phyloP scores from a whole-genome alignment of 2,888 invertebrate genomes.

The Chrysotoxum bicinctum region DNA sequence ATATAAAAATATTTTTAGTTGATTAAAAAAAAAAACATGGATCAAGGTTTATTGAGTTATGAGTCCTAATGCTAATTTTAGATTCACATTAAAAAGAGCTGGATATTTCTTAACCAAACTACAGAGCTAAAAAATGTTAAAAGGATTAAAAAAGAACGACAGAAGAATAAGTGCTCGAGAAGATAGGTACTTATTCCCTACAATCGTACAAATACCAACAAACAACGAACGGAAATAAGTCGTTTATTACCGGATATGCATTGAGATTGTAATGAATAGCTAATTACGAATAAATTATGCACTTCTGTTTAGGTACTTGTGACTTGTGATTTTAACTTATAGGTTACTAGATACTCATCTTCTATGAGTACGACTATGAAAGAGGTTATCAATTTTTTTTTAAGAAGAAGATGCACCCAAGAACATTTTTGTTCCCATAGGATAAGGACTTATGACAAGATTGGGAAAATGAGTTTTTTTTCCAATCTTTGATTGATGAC shows the following conservation, averaged over 20 bases:
- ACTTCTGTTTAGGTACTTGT: background rate
- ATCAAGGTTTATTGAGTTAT: too few relatives aligned
- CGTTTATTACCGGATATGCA: background rate
- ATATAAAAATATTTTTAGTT: too few relatives aligned
- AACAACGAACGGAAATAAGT: background rate
- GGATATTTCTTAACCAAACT: too few relatives aligned
- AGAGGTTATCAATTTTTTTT: too few relatives aligned
- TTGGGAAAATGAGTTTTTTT: background rate
- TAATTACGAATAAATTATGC: conserved; percentile 1
- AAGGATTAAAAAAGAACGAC: background rate
- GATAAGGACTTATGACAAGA: background rate
- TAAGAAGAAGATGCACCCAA: too few relatives aligned
- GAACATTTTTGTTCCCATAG: background rate
- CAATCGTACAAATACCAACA: background rate
- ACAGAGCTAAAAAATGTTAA: too few relatives aligned
- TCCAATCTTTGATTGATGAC: background rate
- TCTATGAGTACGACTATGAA: too few relatives aligned
- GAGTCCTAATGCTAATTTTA: too few relatives aligned
- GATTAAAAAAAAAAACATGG: too few relatives aligned
- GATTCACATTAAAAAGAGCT: too few relatives aligned
- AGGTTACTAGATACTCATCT: background rate
- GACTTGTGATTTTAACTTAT: background rate
- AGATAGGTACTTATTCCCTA: background rate
- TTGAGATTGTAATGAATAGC: conserved; percentile 3
- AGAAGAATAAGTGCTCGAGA: background rate